Evolutionary conservation across 1,140 invertebrate genomes (phyloP).

Genomic region (Brachionus manjavacas): DNA sequence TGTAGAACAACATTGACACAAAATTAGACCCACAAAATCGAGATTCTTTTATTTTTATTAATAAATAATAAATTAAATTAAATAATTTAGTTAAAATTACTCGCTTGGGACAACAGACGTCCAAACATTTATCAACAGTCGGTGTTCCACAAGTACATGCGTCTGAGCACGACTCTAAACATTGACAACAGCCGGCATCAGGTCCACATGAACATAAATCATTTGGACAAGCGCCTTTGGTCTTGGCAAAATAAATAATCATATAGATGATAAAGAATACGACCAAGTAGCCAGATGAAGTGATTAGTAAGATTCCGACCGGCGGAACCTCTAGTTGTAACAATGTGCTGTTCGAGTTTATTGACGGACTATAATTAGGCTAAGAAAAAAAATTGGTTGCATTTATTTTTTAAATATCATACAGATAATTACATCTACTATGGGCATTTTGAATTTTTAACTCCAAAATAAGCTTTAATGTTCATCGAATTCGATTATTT

Average conservation of each 20-base stretch:
- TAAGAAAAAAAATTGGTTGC: background rate
- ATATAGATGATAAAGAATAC: slow-evolving; percentile 16
- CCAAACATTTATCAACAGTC: slow-evolving; percentile 10
- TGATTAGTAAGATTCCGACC: slow-evolving; percentile 13
- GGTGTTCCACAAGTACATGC: slow-evolving; percentile 37
- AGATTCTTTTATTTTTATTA: background rate
- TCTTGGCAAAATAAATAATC: background rate
- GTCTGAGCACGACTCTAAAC: slow-evolving; percentile 26
- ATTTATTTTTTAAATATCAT: background rate
- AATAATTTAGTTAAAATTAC: background rate
- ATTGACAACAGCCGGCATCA: slow-evolving; percentile 27
- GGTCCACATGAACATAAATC: slow-evolving; percentile 36
- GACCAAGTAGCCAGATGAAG: slow-evolving; percentile 19
- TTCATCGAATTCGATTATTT: background rate
- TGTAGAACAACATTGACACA: slow-evolving; percentile 6
- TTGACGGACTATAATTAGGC: slow-evolving; percentile 2
- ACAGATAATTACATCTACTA: background rate
- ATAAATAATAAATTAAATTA: background rate
- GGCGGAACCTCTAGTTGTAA: background rate
- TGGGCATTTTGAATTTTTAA: background rate
- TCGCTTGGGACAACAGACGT: slow-evolving; percentile 23
- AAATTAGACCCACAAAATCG: slow-evolving; percentile 34
- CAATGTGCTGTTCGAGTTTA: background rate
- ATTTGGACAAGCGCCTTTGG: slow-evolving; percentile 28
- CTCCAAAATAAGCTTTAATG: background rate